Percentiles rank a stretch among this genome's conserved stretches.
Conservation (phyloP, 2,797 vertebrate genomes). For the Ataeniobius toweri region DNA sequence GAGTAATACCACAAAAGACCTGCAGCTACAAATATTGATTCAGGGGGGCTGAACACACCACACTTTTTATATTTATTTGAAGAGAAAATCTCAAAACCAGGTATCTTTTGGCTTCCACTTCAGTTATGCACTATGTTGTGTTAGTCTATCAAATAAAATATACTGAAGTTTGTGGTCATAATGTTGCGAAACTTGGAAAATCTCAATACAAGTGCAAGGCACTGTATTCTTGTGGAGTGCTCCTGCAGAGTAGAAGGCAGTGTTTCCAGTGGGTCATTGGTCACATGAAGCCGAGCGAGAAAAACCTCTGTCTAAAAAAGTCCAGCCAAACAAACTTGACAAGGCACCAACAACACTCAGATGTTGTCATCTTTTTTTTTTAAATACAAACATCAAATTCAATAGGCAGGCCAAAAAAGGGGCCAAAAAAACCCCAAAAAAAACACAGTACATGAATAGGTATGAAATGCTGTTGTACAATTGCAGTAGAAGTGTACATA, state of each 20-base stretch:
- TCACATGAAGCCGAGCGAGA: conserved; percentile 62
- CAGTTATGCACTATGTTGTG: background rate
- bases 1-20: background rate
- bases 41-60: background rate
- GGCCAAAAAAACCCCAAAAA: conserved; percentile 45
- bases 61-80: background rate
- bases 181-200: background rate
- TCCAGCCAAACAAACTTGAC: conserved; percentile 63
- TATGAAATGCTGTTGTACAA: conserved; percentile 58
- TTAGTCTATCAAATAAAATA: background rate
- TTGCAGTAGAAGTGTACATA: conserved; percentile 62
- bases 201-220: background rate
- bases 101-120: background rate
- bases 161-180: background rate
- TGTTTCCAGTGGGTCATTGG: conserved; percentile 58
- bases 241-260: conserved; percentile 57
- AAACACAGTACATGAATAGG: conserved; percentile 31
- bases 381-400: conserved; percentile 69
- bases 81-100: background rate
- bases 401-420: conserved; percentile 66
- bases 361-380: conserved; percentile 63
- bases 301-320: conserved; percentile 58
- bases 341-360: conserved; percentile 80
- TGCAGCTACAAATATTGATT: background rate
- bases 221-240: conserved; percentile 11